Evolutionary conservation across 2,113 vertebrate species (phyloP), one percentile per base, ranked within the genome.

Genomic region (Solenodon paradoxus): DNA sequence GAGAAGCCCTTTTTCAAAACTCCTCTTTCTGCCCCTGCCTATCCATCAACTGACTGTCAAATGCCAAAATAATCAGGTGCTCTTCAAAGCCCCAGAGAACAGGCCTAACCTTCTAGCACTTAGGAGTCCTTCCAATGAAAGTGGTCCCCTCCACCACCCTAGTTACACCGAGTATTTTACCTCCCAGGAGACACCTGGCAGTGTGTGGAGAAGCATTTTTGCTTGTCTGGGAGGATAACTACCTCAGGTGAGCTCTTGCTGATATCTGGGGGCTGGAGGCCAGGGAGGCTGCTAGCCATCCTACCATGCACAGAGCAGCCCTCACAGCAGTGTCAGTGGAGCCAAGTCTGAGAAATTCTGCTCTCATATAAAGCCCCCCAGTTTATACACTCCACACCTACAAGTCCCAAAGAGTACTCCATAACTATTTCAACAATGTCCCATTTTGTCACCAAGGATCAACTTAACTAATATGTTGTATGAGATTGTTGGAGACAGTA

Each of bases 221-320:
- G 49, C 32, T 45, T 71, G 32, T 68, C 64, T 20, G 26, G 6
- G 40, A 53, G 42, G 61, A 63, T 51, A 35, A 20, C 38, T 11
- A 28, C 35, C 49, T 53, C 82, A 53, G 7, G 55, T n/a, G 20
- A 79, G 22, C 24, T 8, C 45, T 8, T 47, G 0, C 22, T 38
- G 74, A 75, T 1, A 2, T 22, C 42, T 55, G 38, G 49, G 78
- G 22, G 5, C n/a, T 2, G 20, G 40, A 81, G 5, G 12, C 35
- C 28, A 49, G 20, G 9, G 42, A 7, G 16, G n/a, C 24, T 45
- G 49, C n/a, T 49, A 24, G 66, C 55, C 1, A 2, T 9, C 40
- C 20, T 17, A 0, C 42, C 8, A 3, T 0, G 17, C 1, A 9
- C 0, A 11, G 38, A 35, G 35, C 38, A 75, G 40, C 1, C 57